A percentile compares a stretch with the other conserved stretches of the same genome.
Conservation (phyloP, 2,888 invertebrate species). For the Taenaris catops region DNA sequence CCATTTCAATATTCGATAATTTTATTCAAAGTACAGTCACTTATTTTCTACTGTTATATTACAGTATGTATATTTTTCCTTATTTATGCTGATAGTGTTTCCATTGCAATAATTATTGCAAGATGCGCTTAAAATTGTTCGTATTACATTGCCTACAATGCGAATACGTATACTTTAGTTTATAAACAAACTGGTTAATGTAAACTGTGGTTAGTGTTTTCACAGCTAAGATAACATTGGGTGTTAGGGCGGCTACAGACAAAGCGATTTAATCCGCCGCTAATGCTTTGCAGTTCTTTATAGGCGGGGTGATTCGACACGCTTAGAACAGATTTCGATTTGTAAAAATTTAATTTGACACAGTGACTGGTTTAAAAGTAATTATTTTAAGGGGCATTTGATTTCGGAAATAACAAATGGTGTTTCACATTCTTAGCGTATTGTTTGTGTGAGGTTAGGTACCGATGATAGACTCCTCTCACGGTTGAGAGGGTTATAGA, state of each 20-base stretch:
- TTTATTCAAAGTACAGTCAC: constrained; percentile 7
- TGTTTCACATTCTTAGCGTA: no score
- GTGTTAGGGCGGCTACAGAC: constrained; percentile 30
- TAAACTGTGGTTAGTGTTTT: constrained; percentile 28
- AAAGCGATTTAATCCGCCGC: constrained; percentile 44
- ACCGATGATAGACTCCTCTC: no score
- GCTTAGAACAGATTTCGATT: constrained; percentile 51
- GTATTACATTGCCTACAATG: constrained; percentile 32
- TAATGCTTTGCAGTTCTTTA: constrained; percentile 41
- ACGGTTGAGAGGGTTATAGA: no score
- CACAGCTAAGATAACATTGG: constrained; percentile 36
- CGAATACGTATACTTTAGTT: constrained; percentile 22
- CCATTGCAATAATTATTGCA: no score
- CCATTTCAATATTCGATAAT: no score
- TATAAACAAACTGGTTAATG: constrained; percentile 29
- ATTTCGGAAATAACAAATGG: no score
- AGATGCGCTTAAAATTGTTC: no score
- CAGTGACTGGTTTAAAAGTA: constrained; percentile 22
- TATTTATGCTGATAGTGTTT: no score
- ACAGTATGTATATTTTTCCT: no score
- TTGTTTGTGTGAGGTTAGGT: no score
- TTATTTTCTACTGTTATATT: no score
- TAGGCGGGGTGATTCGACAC: constrained; percentile 51
- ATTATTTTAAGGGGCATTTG: constrained; percentile 1
- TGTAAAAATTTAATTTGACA: constrained; percentile 41